phyloP scores from a whole-genome alignment of 2,797 vertebrate genomes.

The Siniperca obscura region DNA sequence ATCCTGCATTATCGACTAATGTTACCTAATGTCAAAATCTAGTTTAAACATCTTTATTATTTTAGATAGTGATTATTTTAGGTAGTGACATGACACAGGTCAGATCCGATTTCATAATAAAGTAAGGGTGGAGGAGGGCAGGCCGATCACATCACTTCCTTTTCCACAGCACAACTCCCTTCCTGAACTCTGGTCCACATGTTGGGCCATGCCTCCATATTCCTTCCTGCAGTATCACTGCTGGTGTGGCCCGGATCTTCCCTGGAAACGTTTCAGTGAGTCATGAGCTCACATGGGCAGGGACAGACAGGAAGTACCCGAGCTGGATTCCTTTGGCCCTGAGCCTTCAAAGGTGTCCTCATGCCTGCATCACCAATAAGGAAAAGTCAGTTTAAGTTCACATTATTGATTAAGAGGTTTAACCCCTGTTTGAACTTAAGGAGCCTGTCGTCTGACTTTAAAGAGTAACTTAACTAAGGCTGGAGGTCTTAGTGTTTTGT shows the following conservation, averaged over 20 bases:
- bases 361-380: constrained; percentile 18
- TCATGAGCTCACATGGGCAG: constrained; percentile 43
- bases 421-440: background rate
- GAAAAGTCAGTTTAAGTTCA: constrained; percentile 5
- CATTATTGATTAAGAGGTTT: constrained; percentile 19
- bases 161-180: constrained; percentile 69
- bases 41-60: background rate
- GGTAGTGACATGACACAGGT: background rate
- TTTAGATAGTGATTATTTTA: too few relatives aligned
- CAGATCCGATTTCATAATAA: constrained; percentile 32
- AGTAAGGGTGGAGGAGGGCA: constrained; percentile 38
- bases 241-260: constrained; percentile 24
- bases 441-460: constrained; percentile 15
- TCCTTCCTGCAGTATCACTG: constrained; percentile 14
- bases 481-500: background rate
- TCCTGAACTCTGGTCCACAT: constrained; percentile 61
- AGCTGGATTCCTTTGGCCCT: constrained; percentile 1
- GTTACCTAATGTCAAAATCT: background rate
- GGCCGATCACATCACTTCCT: constrained; percentile 65
- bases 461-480: constrained; percentile 8
- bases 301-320: constrained; percentile 16
- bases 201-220: constrained; percentile 35
- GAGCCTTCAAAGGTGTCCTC: constrained; percentile 28
- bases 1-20: background rate
- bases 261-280: constrained; percentile 47